Evolutionary conservation across 2,113 vertebrate species (phyloP), one percentile per base, ranked within the genome.

Genomic region (Cyanoderma ruficeps): DNA sequence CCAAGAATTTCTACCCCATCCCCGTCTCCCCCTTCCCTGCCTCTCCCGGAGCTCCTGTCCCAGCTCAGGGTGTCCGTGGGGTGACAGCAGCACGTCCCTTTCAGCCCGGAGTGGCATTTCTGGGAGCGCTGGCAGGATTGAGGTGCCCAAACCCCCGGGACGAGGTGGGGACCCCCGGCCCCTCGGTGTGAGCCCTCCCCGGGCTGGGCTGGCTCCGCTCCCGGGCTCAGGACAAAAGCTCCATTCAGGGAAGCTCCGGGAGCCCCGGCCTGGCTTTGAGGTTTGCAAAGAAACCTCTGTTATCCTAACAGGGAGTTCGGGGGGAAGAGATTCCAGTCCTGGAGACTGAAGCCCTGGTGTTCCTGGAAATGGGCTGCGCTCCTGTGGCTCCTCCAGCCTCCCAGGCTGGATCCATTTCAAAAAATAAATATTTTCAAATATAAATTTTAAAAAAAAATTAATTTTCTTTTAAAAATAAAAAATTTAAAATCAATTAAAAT

Each of bases 211-310:
- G 96, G 94, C 94, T 83, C 7, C 0, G 23, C 49, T 91, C 94
- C 90, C 37, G 0, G 28, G 64, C 57, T 13, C 4, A 1, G 1
- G 56, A 93, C 93, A 95, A 95, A 96, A 93, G 91, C 87, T 1
- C 47, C 88, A 71, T 92, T 95, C 39, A 96, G 47, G 53, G 52
- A 30, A 70, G 46, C 68, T 68, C 80, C 68, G n/a, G 15, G 61
- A 31, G 83, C 57, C 64, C 25, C 12, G 16, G n/a, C 69, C 67
- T 53, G 31, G 22, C 83, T 42, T 33, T 30, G 65, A 87, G 95
- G 85, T 85, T 90, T 87, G 52, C 53, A 93, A 93, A 95, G 87
- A 74, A 46, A 72, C 19, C 86, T 80, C 95, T 93, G 94, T 89
- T 94, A 53, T 67, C 70, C 65, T 20, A 6, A 30, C 0, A 4